These are phyloP conservation scores for Lepisosteus oculatus DNA, from an alignment of 2,113 vertebrate genomes.

Conservation along the genomic window DNA sequence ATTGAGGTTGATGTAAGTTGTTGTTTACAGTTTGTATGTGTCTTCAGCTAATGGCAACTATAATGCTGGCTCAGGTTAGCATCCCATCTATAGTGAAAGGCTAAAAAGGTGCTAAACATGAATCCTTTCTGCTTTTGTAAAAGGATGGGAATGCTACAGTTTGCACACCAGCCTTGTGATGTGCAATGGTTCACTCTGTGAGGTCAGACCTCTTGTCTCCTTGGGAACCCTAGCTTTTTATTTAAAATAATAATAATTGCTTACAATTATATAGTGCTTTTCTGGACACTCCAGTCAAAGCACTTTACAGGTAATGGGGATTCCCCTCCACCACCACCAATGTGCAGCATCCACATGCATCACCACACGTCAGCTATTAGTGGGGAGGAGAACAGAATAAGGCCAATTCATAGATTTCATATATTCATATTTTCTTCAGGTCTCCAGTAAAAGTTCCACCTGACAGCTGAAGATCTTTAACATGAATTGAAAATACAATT, in stretches of 20 bases:
- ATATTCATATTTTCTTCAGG: background rate
- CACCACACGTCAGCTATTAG: too few species aligned
- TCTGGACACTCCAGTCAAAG: too few species aligned
- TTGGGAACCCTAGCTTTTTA: background rate
- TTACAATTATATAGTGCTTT: too few species aligned
- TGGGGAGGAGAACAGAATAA: too few species aligned
- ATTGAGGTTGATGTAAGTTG: too few species aligned
- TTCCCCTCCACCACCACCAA: too few species aligned
- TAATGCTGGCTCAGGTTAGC: background rate
- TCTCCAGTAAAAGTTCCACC: slow-evolving; percentile 8
- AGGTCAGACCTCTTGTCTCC: slow-evolving; percentile 16
- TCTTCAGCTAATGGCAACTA: too few species aligned
- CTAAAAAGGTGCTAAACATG: background rate
- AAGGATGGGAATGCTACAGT: background rate
- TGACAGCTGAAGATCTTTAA: too few species aligned
- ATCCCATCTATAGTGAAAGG: slow-evolving; percentile 1
- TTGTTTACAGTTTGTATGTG: too few species aligned
- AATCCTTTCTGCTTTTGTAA: background rate
- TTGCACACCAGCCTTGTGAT: background rate
- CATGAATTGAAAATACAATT: background rate
- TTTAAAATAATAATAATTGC: background rate
- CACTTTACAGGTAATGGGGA: too few species aligned
- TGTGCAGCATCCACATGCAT: too few species aligned
- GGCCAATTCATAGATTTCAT: too few species aligned
- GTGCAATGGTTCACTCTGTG: background rate